phyloP scores from a whole-genome alignment of 2,888 invertebrate species.

The Pheosia gnoma region DNA sequence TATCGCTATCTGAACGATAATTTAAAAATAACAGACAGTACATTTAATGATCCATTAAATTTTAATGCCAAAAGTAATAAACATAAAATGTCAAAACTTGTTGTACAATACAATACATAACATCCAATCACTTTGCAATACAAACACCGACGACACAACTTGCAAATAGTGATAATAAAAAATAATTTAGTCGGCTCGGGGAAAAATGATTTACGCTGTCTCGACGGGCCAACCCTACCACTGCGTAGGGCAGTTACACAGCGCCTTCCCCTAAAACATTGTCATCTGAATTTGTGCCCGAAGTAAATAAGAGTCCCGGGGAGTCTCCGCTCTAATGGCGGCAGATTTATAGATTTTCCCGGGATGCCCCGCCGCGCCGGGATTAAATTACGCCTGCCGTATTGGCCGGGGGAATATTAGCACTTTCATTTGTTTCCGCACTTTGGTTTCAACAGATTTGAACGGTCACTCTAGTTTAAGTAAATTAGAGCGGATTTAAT shows the following conservation, averaged over 20 bases:
- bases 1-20: too few relatives aligned
- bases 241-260: slow-evolving; percentile 72
- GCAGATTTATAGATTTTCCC: slow-evolving; percentile 84
- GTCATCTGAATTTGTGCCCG: slow-evolving; percentile 84
- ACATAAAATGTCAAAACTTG: not conserved
- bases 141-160: slow-evolving; percentile 2
- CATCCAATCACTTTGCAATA: slow-evolving; percentile 2
- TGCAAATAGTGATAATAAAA: slow-evolving; percentile 8
- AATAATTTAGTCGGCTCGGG: slow-evolving; percentile 10
- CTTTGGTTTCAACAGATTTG: slow-evolving; percentile 66
- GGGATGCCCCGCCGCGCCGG: slow-evolving; percentile 77
- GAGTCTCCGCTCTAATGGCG: slow-evolving; percentile 79
- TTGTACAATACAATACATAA: not conserved
- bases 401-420: slow-evolving; percentile 81
- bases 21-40: too few relatives aligned
- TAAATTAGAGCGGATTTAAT: slow-evolving; percentile 22
- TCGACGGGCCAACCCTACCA: slow-evolving; percentile 63
- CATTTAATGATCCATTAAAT: too few relatives aligned
- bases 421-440: slow-evolving; percentile 77
- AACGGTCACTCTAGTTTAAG: slow-evolving; percentile 56
- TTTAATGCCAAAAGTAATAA: too few relatives aligned
- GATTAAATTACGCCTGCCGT: slow-evolving; percentile 82
- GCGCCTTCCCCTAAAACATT: slow-evolving; percentile 84
- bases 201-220: slow-evolving; percentile 41
- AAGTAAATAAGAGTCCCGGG: slow-evolving; percentile 84